Evolutionary conservation across 2,113 vertebrate genomes (phyloP).

Genomic region (Callipepla californica): DNA sequence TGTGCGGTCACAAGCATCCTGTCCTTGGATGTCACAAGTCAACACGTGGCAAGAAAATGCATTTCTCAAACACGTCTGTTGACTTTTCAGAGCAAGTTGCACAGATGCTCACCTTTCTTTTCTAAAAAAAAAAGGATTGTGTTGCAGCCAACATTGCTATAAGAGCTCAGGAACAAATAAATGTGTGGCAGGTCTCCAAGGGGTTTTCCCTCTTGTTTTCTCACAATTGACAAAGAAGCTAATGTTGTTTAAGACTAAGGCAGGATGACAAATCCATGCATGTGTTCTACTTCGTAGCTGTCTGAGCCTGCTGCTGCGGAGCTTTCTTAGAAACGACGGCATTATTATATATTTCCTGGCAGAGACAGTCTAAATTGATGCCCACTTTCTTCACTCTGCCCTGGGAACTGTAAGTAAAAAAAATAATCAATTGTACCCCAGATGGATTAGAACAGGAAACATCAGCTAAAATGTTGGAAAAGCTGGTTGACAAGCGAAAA

Average conservation of each 20-base stretch:
- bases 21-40: neutral
- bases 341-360: slow-evolving; percentile 68
- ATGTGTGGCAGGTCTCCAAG: slow-evolving; percentile 67
- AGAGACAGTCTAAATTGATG: slow-evolving; percentile 4
- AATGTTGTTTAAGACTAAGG: slow-evolving; percentile 53
- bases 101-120: slow-evolving; percentile 49
- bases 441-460: slow-evolving; percentile 50
- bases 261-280: slow-evolving; percentile 65
- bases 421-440: neutral
- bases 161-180: slow-evolving; percentile 65
- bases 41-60: neutral
- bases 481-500: neutral
- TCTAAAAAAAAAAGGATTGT: slow-evolving; percentile 42
- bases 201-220: slow-evolving; percentile 54
- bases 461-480: neutral
- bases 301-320: slow-evolving; percentile 68
- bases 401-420: slow-evolving; percentile 25
- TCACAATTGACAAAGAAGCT: slow-evolving; percentile 65
- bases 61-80: slow-evolving; percentile 11
- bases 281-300: slow-evolving; percentile 54
- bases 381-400: slow-evolving; percentile 53
- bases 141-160: slow-evolving; percentile 37
- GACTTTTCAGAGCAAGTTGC: slow-evolving; percentile 12
- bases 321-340: slow-evolving; percentile 55
- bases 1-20: neutral